These are phyloP conservation scores for Diabrotica virgifera DNA, from an alignment of 1,140 invertebrate genomes.

Conservation along the genomic window DNA sequence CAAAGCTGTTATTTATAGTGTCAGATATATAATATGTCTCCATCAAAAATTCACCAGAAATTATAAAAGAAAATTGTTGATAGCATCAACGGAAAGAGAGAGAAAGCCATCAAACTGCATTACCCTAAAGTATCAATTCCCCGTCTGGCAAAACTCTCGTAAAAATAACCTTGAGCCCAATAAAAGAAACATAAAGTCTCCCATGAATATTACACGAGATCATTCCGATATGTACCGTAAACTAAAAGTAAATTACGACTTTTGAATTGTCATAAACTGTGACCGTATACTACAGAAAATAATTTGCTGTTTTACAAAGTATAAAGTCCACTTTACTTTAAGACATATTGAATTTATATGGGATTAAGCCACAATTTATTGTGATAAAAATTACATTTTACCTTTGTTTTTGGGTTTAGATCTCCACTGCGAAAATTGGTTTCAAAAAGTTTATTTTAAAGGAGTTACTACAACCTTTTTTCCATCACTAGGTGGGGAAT, in stretches of 20 bases:
- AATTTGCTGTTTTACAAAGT: background rate
- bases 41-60: background rate
- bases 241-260: background rate
- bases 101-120: background rate
- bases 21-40: slow-evolving; percentile 10
- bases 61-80: slow-evolving; percentile 3
- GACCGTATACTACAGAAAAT: background rate
- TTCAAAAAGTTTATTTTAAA: too few species aligned
- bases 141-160: background rate
- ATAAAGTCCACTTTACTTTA: too few species aligned
- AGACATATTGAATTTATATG: too few species aligned
- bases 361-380: too few species aligned
- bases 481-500: too few species aligned
- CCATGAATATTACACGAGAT: background rate
- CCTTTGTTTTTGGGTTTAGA: too few species aligned
- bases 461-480: too few species aligned
- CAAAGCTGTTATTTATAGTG: slow-evolving; percentile 13
- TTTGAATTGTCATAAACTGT: background rate
- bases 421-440: too few species aligned
- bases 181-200: background rate
- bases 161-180: slow-evolving; percentile 2
- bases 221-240: background rate
- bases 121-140: slow-evolving; percentile 1
- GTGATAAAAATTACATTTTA: too few species aligned
- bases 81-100: background rate